Evolutionary conservation across 2,888 invertebrate species (phyloP), one percentile per base, ranked within the genome.

Genomic region (Urechis unicinctus): DNA sequence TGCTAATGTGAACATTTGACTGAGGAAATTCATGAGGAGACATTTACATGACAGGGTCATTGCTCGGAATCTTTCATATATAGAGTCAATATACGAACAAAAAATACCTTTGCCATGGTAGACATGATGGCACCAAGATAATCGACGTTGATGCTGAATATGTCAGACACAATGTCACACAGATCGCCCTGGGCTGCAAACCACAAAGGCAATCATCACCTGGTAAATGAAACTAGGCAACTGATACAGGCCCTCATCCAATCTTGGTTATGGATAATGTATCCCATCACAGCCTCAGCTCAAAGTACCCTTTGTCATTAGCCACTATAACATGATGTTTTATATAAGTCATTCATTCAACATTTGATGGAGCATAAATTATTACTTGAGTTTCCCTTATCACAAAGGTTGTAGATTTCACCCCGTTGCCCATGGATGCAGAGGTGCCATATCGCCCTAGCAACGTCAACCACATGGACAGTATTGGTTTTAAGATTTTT

Each of bases 71-170:
- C n/a, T n/a, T n/a, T n/a, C n/a, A n/a, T n/a, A n/a, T n/a, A n/a
- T n/a, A n/a, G n/a, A n/a, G n/a, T n/a, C n/a, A n/a, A n/a, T n/a
- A n/a, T n/a, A n/a, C 9, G 1, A 51, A 9, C 17, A n/a, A 45
- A 13, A 61, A 67, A 64, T 61, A 89, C 89, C 84, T 88, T 88
- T 21, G 90, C 88, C 61, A 92, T 74, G 45, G 86, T 86, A 25
- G 91, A 90, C 63, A 91, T 82, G 6, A 89, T 82, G 25, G 86
- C 85, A 21, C 92, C 92, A 78, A 89, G 88, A 74, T 91, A 94
- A 72, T 91, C 91, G 53, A 89, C 87, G 69, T 88, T 87, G 61
- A 94, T 88, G 69, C 86, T 83, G 75, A 91, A 93, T 64, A 94
- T 84, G 61, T 89, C 87, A 0, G 88, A 85, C 17, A 94, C 83